Evolutionary conservation across 1,140 invertebrate genomes (phyloP).

Genomic region (Atta cephalotes): DNA sequence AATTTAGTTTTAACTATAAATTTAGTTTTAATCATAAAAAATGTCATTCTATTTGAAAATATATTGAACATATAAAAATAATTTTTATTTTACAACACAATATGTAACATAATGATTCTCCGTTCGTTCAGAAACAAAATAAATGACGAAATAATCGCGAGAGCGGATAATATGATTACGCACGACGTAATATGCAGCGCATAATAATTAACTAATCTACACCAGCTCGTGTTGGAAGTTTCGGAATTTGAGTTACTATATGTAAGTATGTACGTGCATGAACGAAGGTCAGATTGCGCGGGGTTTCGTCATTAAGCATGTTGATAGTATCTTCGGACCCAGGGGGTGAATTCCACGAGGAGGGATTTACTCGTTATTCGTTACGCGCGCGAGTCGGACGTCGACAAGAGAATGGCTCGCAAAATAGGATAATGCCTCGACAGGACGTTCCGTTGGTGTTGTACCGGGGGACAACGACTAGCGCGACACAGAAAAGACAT

Average conservation of each 20-base stretch:
- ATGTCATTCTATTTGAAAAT: neutral
- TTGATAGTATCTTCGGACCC: conserved; percentile 33
- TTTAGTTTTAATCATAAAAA: neutral
- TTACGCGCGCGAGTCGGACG: conserved; percentile 77
- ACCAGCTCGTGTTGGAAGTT: conserved; percentile 22
- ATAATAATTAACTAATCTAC: conserved; percentile 38
- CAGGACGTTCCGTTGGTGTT: conserved; percentile 74
- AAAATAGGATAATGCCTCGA: conserved; percentile 83
- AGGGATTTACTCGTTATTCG: conserved; percentile 51
- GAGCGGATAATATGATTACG: conserved; percentile 38
- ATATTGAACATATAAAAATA: neutral
- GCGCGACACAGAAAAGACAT: conserved; percentile 86
- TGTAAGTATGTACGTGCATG: conserved; percentile 9
- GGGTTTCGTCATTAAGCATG: conserved; percentile 37
- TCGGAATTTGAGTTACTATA: conserved; percentile 10
- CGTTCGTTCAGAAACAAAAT: neutral
- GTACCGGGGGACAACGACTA: conserved; percentile 79
- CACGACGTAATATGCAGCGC: conserved; percentile 14
- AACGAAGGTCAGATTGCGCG: conserved; percentile 51
- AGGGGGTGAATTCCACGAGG: conserved; percentile 34
- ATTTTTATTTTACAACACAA: neutral
- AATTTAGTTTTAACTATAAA: neutral
- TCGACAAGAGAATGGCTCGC: conserved; percentile 73
- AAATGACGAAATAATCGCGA: conserved; percentile 32
- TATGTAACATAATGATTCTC: neutral